Evolutionary conservation across 2,113 vertebrate species (phyloP), one percentile per base, ranked within the genome.

Genomic region (Pristiophorus japonicus): DNA sequence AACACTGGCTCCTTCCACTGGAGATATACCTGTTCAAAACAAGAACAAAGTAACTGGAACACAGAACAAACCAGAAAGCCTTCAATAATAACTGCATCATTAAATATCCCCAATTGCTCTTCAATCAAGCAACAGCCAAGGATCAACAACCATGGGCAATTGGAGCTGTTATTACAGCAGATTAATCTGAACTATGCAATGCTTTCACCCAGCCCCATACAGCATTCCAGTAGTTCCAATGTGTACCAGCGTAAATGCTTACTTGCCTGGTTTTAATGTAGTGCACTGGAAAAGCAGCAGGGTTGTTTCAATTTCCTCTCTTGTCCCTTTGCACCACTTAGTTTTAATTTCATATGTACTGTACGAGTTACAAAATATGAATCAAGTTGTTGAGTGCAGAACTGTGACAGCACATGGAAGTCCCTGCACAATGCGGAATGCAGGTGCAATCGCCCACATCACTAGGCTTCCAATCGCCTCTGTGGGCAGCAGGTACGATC

Each of bases 1-100:
- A 99, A 99, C 78, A 99, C 97, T 38, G 99, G 99, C 96, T 99
- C 98, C 96, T 99, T 99, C 98, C 98, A 99, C 95, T 98, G 97
- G 95, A 99, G 96, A 97, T 99, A 99, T 95, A 99, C 97, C 99
- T 99, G 96, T 14, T 85, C 75, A 95, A 96, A 96, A 96, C 90
- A 96, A 45, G 87, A 66, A 97, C 87, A 96, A 67, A 96, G 38
- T 95, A 97, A 87, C 18, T 14, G 51, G 47, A 62, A 55, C 63
- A 47, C 24, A 87, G 95, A 22, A 51, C 30, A 92, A 92, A 63
- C 34, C 6, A 63, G 16, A n/a, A 63, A 38, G 59, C 20, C 59
- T 65, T 92, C 38, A 65, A 92, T 42, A 92, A 92, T 92, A 92
- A 65, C 59, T 11, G 30, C 34, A 65, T n/a, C 59, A 42, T 16